These are phyloP conservation scores for Hybognathus amarus DNA, from an alignment of 2,797 vertebrate genomes.

Conservation along the genomic window DNA sequence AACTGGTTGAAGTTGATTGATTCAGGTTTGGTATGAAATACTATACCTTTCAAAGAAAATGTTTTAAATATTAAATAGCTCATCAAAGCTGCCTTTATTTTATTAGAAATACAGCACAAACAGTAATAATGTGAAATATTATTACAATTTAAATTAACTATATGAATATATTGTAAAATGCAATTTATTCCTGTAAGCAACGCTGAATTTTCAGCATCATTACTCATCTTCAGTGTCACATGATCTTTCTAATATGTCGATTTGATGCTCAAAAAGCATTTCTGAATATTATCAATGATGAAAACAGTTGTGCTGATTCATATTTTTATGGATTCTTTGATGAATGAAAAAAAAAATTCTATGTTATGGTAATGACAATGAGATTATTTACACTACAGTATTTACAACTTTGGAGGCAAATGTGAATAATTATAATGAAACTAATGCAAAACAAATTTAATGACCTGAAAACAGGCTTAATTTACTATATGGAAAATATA, in stretches of 20 bases:
- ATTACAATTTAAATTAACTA: neutral
- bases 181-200: neutral
- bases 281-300: neutral
- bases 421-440: neutral
- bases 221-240: neutral
- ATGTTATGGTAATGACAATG: neutral
- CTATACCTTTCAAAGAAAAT: too few species aligned
- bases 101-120: neutral
- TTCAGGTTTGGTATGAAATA: neutral
- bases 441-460: neutral
- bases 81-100: neutral
- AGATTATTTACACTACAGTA: neutral
- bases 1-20: neutral
- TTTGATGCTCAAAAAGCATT: neutral
- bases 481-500: neutral
- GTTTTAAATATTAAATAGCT: neutral
- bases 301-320: neutral
- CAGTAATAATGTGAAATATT: neutral
- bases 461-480: neutral
- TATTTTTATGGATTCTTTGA: neutral
- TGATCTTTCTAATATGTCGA: neutral
- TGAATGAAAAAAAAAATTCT: neutral
- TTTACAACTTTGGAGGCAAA: neutral
- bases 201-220: neutral
- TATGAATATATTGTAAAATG: neutral